Evolutionary conservation across 2,797 vertebrate species (phyloP).

Genomic region (Ctenopoma multispine): DNA sequence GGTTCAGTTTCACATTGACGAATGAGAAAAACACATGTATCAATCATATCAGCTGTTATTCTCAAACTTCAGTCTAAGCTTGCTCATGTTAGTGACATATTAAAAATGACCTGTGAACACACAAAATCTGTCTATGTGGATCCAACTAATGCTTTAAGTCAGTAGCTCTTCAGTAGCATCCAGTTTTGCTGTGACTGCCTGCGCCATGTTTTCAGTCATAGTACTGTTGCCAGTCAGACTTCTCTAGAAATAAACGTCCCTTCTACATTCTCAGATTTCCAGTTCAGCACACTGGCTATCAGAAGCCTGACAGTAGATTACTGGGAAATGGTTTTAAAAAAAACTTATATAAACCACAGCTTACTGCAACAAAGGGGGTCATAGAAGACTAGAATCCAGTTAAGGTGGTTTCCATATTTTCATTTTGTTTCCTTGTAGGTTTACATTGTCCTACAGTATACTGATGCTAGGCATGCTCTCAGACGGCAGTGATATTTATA

Average conservation of each 20-base stretch:
- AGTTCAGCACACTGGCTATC: slow-evolving; percentile 44
- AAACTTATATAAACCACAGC: background rate
- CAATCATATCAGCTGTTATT: slow-evolving; percentile 8
- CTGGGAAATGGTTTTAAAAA: slow-evolving; percentile 28
- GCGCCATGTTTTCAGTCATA: slow-evolving; percentile 25
- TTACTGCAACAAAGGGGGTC: slow-evolving; percentile 6
- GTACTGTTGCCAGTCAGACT: no score
- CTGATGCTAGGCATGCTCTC: background rate
- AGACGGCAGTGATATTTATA: background rate
- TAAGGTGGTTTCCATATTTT: slow-evolving; percentile 23
- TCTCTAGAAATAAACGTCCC: slow-evolving; percentile 45
- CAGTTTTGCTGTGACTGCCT: slow-evolving; percentile 5
- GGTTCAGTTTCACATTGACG: background rate
- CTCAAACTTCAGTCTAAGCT: no score
- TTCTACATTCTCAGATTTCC: slow-evolving; percentile 29
- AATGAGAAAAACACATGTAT: background rate
- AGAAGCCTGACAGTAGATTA: slow-evolving; percentile 27
- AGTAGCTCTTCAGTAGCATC: slow-evolving; percentile 7
- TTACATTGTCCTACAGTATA: background rate
- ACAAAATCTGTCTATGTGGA: background rate
- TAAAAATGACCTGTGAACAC: background rate
- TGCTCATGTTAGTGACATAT: background rate
- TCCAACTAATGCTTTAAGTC: slow-evolving; percentile 6
- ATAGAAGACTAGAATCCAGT: slow-evolving; percentile 12
- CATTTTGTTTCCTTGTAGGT: slow-evolving; percentile 1